A percentile compares a stretch with the other conserved stretches of the same genome.
These are phyloP conservation scores for Zingel zingel DNA, from an alignment of 2,113 vertebrate genomes.

Conservation along the genomic window DNA sequence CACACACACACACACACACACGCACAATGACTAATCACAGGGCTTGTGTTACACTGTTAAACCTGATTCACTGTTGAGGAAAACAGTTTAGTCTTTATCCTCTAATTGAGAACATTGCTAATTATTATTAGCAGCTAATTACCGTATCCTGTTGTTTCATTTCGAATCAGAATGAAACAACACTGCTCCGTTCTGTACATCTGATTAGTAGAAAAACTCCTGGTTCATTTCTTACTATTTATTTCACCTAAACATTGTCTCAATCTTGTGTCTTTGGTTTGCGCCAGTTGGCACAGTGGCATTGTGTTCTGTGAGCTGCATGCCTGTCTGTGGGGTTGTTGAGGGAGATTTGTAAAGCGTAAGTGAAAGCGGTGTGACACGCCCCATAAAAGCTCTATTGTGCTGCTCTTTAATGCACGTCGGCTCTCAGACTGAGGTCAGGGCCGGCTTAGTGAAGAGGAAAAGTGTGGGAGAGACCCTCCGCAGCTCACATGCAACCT, in stretches of 20 bases:
- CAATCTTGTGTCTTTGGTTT: constrained; percentile 15
- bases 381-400: constrained; percentile 68
- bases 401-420: constrained; percentile 52
- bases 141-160: constrained; percentile 3
- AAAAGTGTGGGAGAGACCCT: constrained; percentile 50
- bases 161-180: constrained; percentile 3
- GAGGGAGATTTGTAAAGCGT: constrained; percentile 45
- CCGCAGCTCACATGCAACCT: constrained; percentile 41
- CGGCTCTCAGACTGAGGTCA: constrained; percentile 50
- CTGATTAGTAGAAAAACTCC: constrained; percentile 19
- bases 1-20: constrained; percentile 12
- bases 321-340: constrained; percentile 47
- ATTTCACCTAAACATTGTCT: constrained; percentile 19
- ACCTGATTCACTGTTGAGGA: constrained; percentile 5
- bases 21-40: constrained; percentile 15
- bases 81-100: neutral
- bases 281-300: constrained; percentile 55
- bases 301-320: constrained; percentile 1
- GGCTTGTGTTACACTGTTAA: neutral
- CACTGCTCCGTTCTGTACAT: constrained; percentile 2
- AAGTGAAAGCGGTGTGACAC: constrained; percentile 45
- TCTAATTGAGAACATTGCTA: constrained; percentile 1
- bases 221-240: neutral
- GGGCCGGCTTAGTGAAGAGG: constrained; percentile 40
- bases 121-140: constrained; percentile 42